Percentiles rank a stretch among this genome's conserved stretches.
These are phyloP conservation scores for Atherinomorus stipes DNA, from an alignment of 2,113 vertebrate genomes.

Conservation along the genomic window DNA sequence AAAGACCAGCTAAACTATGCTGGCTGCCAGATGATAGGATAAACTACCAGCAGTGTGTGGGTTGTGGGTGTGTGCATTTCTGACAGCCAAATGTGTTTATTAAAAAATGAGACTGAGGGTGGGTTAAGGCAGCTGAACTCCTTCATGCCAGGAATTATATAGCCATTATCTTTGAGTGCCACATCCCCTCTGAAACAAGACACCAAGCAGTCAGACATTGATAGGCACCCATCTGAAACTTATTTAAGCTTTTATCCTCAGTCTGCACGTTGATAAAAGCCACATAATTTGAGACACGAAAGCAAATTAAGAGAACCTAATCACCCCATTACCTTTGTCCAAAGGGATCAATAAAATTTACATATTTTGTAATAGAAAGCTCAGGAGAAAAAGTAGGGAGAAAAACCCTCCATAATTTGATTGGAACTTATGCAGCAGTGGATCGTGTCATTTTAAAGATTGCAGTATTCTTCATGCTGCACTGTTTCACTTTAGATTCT, in stretches of 20 bases:
- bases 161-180: constrained; percentile 1
- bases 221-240: constrained; percentile 38
- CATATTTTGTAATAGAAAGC: constrained; percentile 26
- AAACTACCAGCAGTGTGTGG: constrained; percentile 13
- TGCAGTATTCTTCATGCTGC: too few species aligned
- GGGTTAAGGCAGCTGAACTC: constrained; percentile 6
- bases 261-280: constrained; percentile 37
- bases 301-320: constrained; percentile 31
- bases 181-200: constrained; percentile 29
- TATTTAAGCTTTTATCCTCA: constrained; percentile 36
- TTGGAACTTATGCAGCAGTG: neutral
- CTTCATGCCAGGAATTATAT: constrained; percentile 11
- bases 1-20: constrained; percentile 11
- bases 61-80: neutral
- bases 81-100: constrained; percentile 20
- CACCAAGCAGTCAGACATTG: constrained; percentile 25
- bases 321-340: constrained; percentile 30
- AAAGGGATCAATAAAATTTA: constrained; percentile 31
- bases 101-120: constrained; percentile 24
- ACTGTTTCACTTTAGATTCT: neutral
- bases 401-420: neutral
- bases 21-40: constrained; percentile 21
- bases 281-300: constrained; percentile 46
- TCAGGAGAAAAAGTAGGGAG: neutral
- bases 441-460: neutral